These are phyloP conservation scores for Drusus annulatus DNA, from an alignment of 1,140 invertebrate species.

Conservation along the genomic window DNA sequence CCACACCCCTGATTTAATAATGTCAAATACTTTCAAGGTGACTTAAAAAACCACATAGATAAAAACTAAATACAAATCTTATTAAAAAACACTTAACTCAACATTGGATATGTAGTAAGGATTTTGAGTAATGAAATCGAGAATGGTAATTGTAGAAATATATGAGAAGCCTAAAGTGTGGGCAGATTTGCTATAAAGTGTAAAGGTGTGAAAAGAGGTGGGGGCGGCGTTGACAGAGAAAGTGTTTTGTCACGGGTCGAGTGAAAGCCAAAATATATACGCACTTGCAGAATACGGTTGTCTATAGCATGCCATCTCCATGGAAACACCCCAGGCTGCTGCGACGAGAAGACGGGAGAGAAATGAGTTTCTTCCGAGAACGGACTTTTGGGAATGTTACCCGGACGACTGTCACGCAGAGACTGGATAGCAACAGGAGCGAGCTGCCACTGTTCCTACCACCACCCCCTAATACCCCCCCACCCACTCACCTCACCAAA, in stretches of 20 bases:
- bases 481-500: background rate
- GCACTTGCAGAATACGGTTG: conserved; percentile 55
- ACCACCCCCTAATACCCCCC: background rate
- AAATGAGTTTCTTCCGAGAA: conserved; percentile 17
- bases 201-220: too few relatives aligned
- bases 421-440: conserved; percentile 58
- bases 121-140: too few relatives aligned
- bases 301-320: conserved; percentile 59
- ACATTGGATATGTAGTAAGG: too few relatives aligned
- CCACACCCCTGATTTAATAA: too few relatives aligned
- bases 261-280: conserved; percentile 34
- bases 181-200: too few relatives aligned
- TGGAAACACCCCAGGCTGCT: conserved; percentile 55
- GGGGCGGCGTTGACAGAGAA: background rate
- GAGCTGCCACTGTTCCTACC: conserved; percentile 20
- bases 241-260: background rate
- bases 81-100: too few relatives aligned
- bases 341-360: conserved; percentile 6
- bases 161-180: too few relatives aligned
- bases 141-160: too few relatives aligned
- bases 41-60: background rate
- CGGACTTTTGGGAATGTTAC: conserved; percentile 46
- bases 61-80: too few relatives aligned
- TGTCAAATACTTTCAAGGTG: too few relatives aligned
- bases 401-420: conserved; percentile 53